phyloP scores from a whole-genome alignment of 35 echinoderm and acorn worm species.

The Strongylocentrotus purpuratus region DNA sequence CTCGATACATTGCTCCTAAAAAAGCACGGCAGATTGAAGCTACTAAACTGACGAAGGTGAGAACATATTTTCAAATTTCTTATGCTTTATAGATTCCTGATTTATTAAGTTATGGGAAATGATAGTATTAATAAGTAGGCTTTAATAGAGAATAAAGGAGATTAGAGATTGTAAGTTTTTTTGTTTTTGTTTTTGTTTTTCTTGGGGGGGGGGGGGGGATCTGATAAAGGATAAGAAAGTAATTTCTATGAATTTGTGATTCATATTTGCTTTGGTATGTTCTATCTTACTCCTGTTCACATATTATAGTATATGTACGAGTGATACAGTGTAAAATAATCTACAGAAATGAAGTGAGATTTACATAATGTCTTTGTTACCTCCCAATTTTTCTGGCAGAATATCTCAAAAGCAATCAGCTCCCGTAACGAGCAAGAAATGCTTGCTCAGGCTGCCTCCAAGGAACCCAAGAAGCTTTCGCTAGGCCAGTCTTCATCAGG shows the following conservation, averaged over 20 bases:
- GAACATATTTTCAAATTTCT: not conserved
- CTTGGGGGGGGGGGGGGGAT: not conserved
- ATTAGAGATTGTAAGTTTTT: too few relatives aligned
- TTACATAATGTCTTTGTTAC: not conserved
- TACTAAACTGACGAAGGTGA: conserved; percentile 65
- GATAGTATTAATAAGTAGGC: too few relatives aligned
- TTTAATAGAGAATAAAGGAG: too few relatives aligned
- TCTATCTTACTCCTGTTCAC: too few relatives aligned
- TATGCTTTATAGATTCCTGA: too few relatives aligned
- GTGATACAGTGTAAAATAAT: too few relatives aligned
- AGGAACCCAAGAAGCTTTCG: conserved; percentile 21
- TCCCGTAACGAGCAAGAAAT: conserved; percentile 1
- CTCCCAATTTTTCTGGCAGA: not conserved
- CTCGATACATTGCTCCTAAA: conserved; percentile 64
- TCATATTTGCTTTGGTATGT: too few relatives aligned
- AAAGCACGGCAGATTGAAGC: conserved; percentile 50
- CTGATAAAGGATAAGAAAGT: not conserved
- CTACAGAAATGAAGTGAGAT: too few relatives aligned
- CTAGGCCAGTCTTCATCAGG: not conserved
- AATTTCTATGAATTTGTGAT: too few relatives aligned
- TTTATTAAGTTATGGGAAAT: too few relatives aligned
- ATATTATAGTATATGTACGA: too few relatives aligned
- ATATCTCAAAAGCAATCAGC: conserved; percentile 41
- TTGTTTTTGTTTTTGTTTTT: too few relatives aligned
- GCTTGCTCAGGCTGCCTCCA: not conserved